Base-by-base conservation (phyloP, 2,113 vertebrate genomes). In the Terrapene triunguis region DNA sequence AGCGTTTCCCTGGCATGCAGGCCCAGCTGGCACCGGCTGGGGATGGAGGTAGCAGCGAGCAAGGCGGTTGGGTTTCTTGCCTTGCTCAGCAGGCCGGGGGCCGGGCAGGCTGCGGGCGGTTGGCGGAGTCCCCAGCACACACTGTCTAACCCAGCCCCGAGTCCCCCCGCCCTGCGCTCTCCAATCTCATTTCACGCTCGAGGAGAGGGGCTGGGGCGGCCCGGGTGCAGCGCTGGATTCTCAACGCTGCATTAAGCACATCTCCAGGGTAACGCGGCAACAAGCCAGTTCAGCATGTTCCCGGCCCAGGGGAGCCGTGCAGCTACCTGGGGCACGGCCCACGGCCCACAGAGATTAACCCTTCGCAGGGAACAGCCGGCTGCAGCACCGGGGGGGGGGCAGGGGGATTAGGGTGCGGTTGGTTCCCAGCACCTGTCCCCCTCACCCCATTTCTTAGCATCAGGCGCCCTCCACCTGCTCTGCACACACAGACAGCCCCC, bases 161-260 rank as follows among this genome's bases (percentile, higher is more conserved):
- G 96, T 96, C 95, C 97, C 95, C 97, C 97, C 98, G 97, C 97
- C 98, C 97, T 98, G 97, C 97, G 97, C 98, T 96, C 97, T 97
- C 97, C 98, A 98, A 98, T 98, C 98, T 98, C 98, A 98, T 98
- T 98, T 98, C 98, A 98, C 98, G 98, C 96, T 98, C 97, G 97
- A 98, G 96, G 97, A 97, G 98, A 98, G 95, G 97, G 95, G 96
- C 94, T 91, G 80, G 96, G 94, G 95, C 93, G 95, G 96, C 95
- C 96, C 97, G 95, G 91, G 95, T 87, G 91, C 54, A 55, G 96
- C 95, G 97, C 97, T 98, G 97, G 97, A 98, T 98, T 98, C 97
- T 97, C 97, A 98, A 98, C 97, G 97, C 97, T 97, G 97, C 98
- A 98, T 98, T 98, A 98, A 98, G 95, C 98, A 98, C 97, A 97